phyloP scores from a whole-genome alignment of 2,888 invertebrate species.

The Xylocampa areola region DNA sequence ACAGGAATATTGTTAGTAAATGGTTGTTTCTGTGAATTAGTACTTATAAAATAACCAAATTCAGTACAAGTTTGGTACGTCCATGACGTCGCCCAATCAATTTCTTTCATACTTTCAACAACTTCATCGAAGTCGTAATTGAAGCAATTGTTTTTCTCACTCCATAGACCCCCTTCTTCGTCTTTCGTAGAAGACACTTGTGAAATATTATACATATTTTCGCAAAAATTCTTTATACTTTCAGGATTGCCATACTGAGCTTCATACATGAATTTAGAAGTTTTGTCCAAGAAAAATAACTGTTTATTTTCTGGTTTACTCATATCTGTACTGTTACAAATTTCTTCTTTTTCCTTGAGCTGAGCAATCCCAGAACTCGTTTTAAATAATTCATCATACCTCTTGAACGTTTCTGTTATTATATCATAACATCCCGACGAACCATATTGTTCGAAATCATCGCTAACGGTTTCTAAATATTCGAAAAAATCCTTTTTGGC shows the following conservation, averaged over 20 bases:
- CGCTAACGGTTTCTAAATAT: slow-evolving; percentile 79
- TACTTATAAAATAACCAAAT: slow-evolving; percentile 93
- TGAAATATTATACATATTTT: slow-evolving; percentile 51
- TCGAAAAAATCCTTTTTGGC: slow-evolving; percentile 82
- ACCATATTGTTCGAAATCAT: slow-evolving; percentile 78
- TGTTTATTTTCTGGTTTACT: slow-evolving; percentile 72
- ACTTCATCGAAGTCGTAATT: slow-evolving; percentile 74
- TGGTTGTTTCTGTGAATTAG: slow-evolving; percentile 88
- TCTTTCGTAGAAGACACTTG: slow-evolving; percentile 54
- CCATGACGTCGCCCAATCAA: slow-evolving; percentile 86
- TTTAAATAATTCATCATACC: slow-evolving; percentile 71
- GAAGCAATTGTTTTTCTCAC: slow-evolving; percentile 65
- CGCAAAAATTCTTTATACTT: slow-evolving; percentile 71
- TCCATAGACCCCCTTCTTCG: slow-evolving; percentile 63
- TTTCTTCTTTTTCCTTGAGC: slow-evolving; percentile 76
- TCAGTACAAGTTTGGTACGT: slow-evolving; percentile 94
- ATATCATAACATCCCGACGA: slow-evolving; percentile 69
- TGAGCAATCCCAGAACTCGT: slow-evolving; percentile 69
- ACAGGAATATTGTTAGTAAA: slow-evolving; percentile 87
- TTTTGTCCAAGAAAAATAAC: slow-evolving; percentile 76
- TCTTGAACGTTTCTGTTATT: slow-evolving; percentile 70
- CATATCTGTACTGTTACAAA: slow-evolving; percentile 76
- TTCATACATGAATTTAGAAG: slow-evolving; percentile 67
- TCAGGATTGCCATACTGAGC: slow-evolving; percentile 76
- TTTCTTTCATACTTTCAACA: slow-evolving; percentile 65